Percentiles rank a stretch among this genome's conserved stretches.
Evolutionary conservation across 1,140 invertebrate genomes (phyloP).

Genomic region (Ceratina australensis): DNA sequence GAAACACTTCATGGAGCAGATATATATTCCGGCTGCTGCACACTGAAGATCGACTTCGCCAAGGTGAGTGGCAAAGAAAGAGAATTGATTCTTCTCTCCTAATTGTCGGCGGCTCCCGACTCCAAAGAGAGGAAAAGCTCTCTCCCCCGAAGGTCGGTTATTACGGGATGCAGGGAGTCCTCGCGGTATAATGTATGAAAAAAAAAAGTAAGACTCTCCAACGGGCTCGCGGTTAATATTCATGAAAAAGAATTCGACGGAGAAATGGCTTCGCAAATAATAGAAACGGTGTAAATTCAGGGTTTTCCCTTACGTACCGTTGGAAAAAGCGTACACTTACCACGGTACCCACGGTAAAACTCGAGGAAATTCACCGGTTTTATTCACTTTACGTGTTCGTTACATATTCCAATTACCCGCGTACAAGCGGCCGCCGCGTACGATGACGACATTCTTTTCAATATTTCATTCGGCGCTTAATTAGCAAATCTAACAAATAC

Average conservation of each 20-base stretch:
- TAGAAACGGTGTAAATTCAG: constrained; percentile 43
- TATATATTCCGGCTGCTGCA: constrained; percentile 99
- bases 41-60: constrained; percentile 98
- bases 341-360: constrained; percentile 14
- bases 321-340: neutral
- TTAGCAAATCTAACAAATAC: constrained; percentile 39
- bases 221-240: constrained; percentile 29
- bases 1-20: constrained; percentile 97
- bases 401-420: constrained; percentile 55
- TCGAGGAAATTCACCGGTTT: constrained; percentile 42
- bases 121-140: neutral
- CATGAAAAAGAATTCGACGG: constrained; percentile 37
- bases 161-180: constrained; percentile 7
- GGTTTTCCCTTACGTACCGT: constrained; percentile 27
- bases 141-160: constrained; percentile 3
- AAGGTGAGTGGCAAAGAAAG: constrained; percentile 87
- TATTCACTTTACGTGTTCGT: constrained; percentile 49
- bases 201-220: neutral
- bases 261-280: constrained; percentile 43
- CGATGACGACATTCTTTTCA: constrained; percentile 40
- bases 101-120: neutral
- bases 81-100: neutral
- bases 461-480: constrained; percentile 47
- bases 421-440: neutral
- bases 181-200: neutral